phyloP scores from a whole-genome alignment of 1,140 invertebrate genomes.

The Dinothrombium tinctorium region DNA sequence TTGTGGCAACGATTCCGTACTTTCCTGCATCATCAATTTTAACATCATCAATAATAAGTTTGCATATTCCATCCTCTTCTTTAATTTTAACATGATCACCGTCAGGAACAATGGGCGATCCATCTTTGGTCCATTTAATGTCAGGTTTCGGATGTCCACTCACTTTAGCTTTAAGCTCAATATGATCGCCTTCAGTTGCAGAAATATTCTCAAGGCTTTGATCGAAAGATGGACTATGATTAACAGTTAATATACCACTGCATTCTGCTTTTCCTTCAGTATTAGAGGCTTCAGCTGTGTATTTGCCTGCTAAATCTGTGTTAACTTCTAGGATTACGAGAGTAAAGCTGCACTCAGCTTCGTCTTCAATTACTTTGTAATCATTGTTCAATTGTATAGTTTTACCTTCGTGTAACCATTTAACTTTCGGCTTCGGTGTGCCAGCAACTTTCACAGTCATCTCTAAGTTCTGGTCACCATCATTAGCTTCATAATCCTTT shows the following conservation, averaged over 20 bases:
- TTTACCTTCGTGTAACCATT: conserved; percentile 34
- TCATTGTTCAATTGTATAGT: conserved; percentile 35
- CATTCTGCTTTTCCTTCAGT: conserved; percentile 32
- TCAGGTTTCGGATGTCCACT: conserved; percentile 5
- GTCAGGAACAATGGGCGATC: not conserved
- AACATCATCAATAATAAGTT: conserved; percentile 28
- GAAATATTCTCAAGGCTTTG: too few species aligned
- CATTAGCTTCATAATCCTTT: conserved; percentile 36
- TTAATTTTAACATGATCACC: conserved; percentile 22
- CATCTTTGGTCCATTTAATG: conserved; percentile 13
- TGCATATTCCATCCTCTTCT: conserved; percentile 26
- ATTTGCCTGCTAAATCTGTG: conserved; percentile 32
- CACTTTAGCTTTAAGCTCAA: not conserved
- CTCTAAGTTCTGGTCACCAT: conserved; percentile 45
- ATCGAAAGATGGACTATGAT: conserved; percentile 36
- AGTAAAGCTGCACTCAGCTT: conserved; percentile 43
- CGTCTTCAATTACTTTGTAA: conserved; percentile 22
- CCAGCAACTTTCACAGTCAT: conserved; percentile 57
- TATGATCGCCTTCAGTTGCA: conserved; percentile 23
- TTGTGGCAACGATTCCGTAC: conserved; percentile 29
- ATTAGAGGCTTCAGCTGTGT: conserved; percentile 29
- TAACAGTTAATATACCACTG: conserved; percentile 40
- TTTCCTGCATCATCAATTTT: conserved; percentile 30
- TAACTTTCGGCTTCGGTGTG: conserved; percentile 49
- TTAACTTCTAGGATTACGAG: conserved; percentile 26